Conservation (phyloP, 2,113 vertebrate genomes). For the Ochotona princeps region DNA sequence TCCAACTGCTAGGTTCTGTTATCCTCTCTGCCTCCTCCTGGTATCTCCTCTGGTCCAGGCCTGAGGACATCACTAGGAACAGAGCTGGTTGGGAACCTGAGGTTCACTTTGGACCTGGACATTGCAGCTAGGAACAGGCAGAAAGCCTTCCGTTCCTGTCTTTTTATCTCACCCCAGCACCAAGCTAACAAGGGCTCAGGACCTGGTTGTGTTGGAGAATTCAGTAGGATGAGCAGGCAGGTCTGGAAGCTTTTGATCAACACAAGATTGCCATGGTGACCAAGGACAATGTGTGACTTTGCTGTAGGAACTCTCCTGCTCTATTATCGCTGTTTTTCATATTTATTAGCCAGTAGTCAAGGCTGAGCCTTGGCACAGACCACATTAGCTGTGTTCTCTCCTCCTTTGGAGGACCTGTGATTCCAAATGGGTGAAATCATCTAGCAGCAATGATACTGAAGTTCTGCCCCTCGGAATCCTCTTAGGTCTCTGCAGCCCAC, state of each 20-base stretch:
- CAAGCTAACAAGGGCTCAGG: fast-evolving
- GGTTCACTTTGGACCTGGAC: background rate
- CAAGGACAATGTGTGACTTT: background rate
- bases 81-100: background rate
- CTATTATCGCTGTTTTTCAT: background rate
- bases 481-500: background rate
- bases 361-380: background rate
- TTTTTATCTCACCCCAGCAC: background rate
- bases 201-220: background rate
- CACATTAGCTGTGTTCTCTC: background rate
- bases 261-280: background rate
- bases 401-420: background rate
- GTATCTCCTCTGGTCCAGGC: background rate
- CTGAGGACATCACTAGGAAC: fast-evolving
- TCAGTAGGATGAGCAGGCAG: background rate
- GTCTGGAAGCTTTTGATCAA: background rate
- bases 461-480: background rate
- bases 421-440: background rate
- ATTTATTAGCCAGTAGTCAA: background rate
- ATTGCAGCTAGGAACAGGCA: background rate
- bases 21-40: background rate
- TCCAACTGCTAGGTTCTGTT: background rate
- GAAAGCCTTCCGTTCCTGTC: background rate
- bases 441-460: background rate
- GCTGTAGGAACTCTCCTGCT: background rate